A percentile compares a stretch with the other conserved stretches of the same genome.
Conservation (phyloP, 2,888 invertebrate species). For the Scaptomyza parva region DNA sequence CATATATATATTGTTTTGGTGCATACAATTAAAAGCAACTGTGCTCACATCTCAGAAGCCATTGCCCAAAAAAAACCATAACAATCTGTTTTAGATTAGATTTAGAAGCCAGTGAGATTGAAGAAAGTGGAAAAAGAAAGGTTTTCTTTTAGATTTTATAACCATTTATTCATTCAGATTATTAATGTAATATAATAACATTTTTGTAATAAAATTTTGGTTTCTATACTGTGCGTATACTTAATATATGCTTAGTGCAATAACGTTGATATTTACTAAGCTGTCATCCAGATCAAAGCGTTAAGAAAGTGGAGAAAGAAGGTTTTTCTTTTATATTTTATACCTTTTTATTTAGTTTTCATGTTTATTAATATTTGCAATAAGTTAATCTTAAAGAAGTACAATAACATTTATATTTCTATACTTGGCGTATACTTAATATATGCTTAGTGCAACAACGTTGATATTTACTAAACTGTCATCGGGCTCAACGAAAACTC, state of each 20-base stretch:
- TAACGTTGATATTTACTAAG: neutral
- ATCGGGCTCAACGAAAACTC: no score
- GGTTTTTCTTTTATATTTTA: no score
- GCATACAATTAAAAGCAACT: slow-evolving; percentile 66
- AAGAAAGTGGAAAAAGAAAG: no score
- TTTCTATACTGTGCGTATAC: neutral
- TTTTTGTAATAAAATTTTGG: no score
- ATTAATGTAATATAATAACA: no score
- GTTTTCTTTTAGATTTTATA: no score
- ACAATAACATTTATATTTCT: no score
- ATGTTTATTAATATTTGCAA: no score
- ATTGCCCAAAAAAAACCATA: slow-evolving; percentile 1
- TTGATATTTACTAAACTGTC: neutral
- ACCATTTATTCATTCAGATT: no score
- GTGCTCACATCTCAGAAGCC: slow-evolving; percentile 40
- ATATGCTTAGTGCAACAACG: neutral
- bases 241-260: neutral
- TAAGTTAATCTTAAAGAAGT: no score
- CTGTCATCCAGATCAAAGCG: neutral
- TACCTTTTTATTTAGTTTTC: no score
- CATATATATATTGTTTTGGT: slow-evolving; percentile 36
- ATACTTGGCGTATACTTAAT: neutral
- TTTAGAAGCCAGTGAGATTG: neutral
- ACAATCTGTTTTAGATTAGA: slow-evolving; percentile 13
- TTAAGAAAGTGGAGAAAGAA: no score